Evolutionary conservation across 2,888 invertebrate genomes (phyloP), one percentile per base, ranked within the genome.

Genomic region (Noctua fimbriata): DNA sequence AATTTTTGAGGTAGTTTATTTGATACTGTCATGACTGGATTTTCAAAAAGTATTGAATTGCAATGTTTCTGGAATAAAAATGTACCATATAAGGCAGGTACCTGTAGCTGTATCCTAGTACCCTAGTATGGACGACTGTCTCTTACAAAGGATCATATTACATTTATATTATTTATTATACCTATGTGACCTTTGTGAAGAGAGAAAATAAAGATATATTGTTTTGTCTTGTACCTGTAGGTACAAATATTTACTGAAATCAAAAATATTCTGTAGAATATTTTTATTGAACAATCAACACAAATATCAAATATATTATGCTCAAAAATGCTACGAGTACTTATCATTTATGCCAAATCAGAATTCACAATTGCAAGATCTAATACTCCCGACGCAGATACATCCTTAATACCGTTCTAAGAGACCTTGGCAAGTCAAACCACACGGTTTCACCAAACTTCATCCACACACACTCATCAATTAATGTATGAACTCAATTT

Each of bases 401-500:
- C n/a, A 36, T 36, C 4, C 4, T 49, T 49, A 28, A 81, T 52
- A 24, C 67, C 18, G 16, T 32, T 70, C 36, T 21, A 69, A 0
- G 14, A 72, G 44, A 76, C 71, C 44, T 81, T 28, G 4, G 24
- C 47, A 77, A 77, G 66, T 58, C 12, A 58, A 65, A 12, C 28
- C 69, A 55, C 60, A 16, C 5, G 47, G 52, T 36, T 69, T 18
- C 49, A 49, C 16, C 60, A 49, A 80, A 83, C 47, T 71, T 70
- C 60, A 41, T 44, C 47, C n/a, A 36, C 28, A 82, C 69, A 47
- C 41, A 55, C 73, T 41, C 73, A 41, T 52, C 69, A 84, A 84
- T 84, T 69, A 69, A 79, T 79, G 52, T 21, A 73, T 75, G 75
- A 80, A 76, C 58, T 67, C 71, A 74, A 81, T 84, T 58, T 47